phyloP scores from a whole-genome alignment of 1,140 invertebrate genomes.

The Sitophilus oryzae region DNA sequence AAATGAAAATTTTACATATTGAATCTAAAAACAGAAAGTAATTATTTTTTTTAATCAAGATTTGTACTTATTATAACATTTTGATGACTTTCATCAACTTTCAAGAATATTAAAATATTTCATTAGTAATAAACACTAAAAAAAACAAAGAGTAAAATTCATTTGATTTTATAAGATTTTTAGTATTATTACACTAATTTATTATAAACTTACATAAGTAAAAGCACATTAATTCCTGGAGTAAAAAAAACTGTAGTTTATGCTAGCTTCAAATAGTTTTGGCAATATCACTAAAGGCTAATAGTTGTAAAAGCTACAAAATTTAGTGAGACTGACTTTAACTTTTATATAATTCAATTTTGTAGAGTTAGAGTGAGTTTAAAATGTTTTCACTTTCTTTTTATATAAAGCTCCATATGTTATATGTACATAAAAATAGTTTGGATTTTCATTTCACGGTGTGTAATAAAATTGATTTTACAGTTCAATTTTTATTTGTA shows the following conservation, averaged over 20 bases:
- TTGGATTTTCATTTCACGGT: neutral
- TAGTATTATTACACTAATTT: too few relatives aligned
- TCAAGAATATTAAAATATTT: too few relatives aligned
- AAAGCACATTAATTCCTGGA: too few relatives aligned
- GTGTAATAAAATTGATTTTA: neutral
- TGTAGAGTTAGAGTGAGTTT: neutral
- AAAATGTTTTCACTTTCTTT: neutral
- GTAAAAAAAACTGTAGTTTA: too few relatives aligned
- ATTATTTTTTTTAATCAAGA: too few relatives aligned
- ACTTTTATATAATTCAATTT: neutral
- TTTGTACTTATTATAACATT: too few relatives aligned
- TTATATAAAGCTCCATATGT: too few relatives aligned
- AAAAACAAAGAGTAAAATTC: too few relatives aligned
- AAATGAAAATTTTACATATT: constrained; percentile 5
- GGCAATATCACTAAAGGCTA: constrained; percentile 5
- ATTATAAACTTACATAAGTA: too few relatives aligned
- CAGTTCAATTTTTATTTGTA: neutral
- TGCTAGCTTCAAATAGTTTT: constrained; percentile 19
- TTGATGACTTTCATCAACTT: too few relatives aligned
- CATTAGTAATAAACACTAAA: too few relatives aligned
- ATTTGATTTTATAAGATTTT: too few relatives aligned
- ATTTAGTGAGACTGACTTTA: constrained; percentile 24
- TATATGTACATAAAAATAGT: neutral
- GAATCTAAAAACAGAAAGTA: constrained; percentile 5
- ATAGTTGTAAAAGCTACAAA: neutral